These are phyloP conservation scores for Eupithecia exiguata DNA, from an alignment of 2,888 invertebrate species.

Conservation along the genomic window DNA sequence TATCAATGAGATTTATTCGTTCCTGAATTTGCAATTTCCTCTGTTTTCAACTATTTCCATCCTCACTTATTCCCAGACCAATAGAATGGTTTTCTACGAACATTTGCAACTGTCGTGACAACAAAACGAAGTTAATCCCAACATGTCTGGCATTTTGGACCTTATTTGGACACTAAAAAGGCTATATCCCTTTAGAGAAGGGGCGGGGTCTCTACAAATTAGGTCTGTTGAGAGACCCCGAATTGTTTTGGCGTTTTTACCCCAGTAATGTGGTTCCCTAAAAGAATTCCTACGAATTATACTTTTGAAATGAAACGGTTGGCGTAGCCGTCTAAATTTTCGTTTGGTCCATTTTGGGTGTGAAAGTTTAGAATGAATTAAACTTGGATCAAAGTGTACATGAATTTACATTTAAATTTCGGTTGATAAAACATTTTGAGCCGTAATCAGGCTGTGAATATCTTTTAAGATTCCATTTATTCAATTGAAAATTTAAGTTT, in stretches of 20 bases:
- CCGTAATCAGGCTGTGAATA: slow-evolving; percentile 6
- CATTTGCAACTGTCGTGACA: slow-evolving; percentile 31
- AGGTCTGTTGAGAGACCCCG: slow-evolving; percentile 18
- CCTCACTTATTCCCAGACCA: slow-evolving; percentile 8
- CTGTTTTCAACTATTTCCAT: slow-evolving; percentile 8
- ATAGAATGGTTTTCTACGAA: slow-evolving; percentile 18
- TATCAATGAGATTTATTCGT: slow-evolving; percentile 6
- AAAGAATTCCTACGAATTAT: slow-evolving; percentile 25
- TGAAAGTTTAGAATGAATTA: slow-evolving; percentile 28
- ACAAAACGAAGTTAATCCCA: slow-evolving; percentile 32
- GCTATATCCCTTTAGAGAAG: slow-evolving; percentile 26
- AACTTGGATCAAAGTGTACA: slow-evolving; percentile 32
- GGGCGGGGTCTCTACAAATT: slow-evolving; percentile 28
- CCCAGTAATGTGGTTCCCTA: slow-evolving; percentile 13
- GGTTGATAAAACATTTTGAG: slow-evolving; percentile 15
- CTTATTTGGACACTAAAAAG: slow-evolving; percentile 32
- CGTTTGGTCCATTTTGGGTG: slow-evolving; percentile 19
- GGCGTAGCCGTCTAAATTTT: slow-evolving; percentile 2
- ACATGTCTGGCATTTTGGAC: slow-evolving; percentile 25
- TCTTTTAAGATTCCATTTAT: background rate
- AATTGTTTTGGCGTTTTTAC: slow-evolving; percentile 22
- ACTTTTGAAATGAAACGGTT: slow-evolving; percentile 23
- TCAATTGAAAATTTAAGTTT: background rate
- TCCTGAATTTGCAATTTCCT: background rate
- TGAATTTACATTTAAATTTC: slow-evolving; percentile 14